Percentiles rank a stretch among this genome's conserved stretches.
These are phyloP conservation scores for Tenthredo notha DNA, from an alignment of 2,888 invertebrate genomes.

Conservation along the genomic window DNA sequence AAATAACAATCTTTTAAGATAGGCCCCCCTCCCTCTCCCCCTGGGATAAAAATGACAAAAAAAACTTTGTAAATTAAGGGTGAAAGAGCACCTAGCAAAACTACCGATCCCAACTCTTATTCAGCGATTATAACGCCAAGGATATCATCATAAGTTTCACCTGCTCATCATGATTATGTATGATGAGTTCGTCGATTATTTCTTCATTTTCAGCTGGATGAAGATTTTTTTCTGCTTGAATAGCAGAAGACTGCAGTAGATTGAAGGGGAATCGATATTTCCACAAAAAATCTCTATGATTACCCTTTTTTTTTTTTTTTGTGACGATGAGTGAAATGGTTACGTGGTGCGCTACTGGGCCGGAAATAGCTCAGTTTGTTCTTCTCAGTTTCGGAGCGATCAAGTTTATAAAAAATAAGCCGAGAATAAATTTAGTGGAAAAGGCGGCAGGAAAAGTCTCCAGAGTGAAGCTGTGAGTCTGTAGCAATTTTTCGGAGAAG, in stretches of 20 bases:
- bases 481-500: constrained; percentile 29
- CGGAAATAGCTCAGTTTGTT: neutral
- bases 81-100: constrained; percentile 60
- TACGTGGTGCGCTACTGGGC: neutral
- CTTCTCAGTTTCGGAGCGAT: constrained; percentile 21
- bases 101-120: neutral
- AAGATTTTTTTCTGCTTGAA: neutral
- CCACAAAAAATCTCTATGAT: neutral
- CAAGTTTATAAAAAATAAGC: constrained; percentile 8
- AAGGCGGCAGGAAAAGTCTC: constrained; percentile 8
- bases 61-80: neutral
- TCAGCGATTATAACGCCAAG: neutral
- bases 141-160: neutral
- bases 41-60: constrained; percentile 10
- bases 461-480: neutral
- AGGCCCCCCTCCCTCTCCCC: too few relatives aligned
- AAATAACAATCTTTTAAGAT: constrained; percentile 67
- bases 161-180: neutral
- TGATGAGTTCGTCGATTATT: neutral
- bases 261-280: neutral
- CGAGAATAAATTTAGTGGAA: constrained; percentile 35
- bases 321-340: neutral
- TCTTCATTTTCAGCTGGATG: neutral
- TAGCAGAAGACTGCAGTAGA: neutral
- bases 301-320: neutral